phyloP scores from a whole-genome alignment of 2,888 invertebrate species.

The Sturmia bella region DNA sequence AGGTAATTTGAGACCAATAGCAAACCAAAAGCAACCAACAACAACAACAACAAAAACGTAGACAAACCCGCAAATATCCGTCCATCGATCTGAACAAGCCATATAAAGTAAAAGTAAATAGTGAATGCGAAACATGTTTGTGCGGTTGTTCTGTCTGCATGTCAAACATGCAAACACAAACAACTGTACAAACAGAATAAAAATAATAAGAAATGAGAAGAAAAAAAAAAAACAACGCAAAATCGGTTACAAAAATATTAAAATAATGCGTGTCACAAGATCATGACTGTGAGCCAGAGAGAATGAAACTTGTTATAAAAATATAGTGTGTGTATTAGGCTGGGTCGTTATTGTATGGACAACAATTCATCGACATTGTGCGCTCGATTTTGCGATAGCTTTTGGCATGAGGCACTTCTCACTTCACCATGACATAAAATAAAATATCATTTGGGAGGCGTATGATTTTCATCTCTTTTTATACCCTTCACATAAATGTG shows the following conservation, averaged over 20 bases:
- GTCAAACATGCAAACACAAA: background rate
- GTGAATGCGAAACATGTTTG: slow-evolving; percentile 31
- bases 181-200: background rate
- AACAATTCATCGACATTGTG: too few relatives aligned
- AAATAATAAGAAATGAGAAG: background rate
- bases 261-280: slow-evolving; percentile 64
- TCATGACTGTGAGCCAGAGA: slow-evolving; percentile 37
- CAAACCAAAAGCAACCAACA: background rate
- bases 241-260: slow-evolving; percentile 27
- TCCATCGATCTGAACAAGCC: slow-evolving; percentile 39
- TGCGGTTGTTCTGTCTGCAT: background rate
- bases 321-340: too few relatives aligned
- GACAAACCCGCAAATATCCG: background rate
- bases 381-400: too few relatives aligned
- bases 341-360: too few relatives aligned
- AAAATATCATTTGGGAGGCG: too few relatives aligned
- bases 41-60: background rate
- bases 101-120: slow-evolving; percentile 66
- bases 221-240: slow-evolving; percentile 15
- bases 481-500: too few relatives aligned
- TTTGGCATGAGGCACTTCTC: too few relatives aligned
- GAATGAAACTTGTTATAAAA: slow-evolving; percentile 37
- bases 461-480: too few relatives aligned
- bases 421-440: too few relatives aligned
- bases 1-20: slow-evolving; percentile 35